A percentile compares a stretch with the other conserved stretches of the same genome.
phyloP scores from a whole-genome alignment of 2,888 invertebrate genomes.

The Notocelia uddmanniana region DNA sequence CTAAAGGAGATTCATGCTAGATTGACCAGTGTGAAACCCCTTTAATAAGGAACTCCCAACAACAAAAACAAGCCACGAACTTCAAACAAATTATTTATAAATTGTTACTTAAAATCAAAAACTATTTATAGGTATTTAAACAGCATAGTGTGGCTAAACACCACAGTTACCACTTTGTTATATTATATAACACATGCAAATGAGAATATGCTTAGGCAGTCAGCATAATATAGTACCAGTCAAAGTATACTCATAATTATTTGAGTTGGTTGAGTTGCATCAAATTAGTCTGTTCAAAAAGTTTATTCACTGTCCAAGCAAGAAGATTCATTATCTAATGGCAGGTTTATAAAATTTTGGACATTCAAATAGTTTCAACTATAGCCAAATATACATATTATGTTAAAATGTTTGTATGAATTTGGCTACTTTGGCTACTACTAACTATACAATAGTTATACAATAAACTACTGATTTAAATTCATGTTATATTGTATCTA shows the following conservation, averaged over 20 bases:
- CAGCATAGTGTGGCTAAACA: no score
- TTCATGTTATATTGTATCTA: slow-evolving; percentile 44
- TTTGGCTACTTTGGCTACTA: no score
- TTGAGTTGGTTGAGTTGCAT: no score
- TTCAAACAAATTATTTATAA: slow-evolving; percentile 36
- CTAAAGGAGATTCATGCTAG: neutral
- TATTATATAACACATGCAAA: neutral
- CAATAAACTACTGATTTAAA: slow-evolving; percentile 43
- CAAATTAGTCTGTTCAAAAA: no score
- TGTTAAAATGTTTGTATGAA: no score
- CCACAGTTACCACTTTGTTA: slow-evolving; percentile 20
- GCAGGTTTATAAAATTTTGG: no score
- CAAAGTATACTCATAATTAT: no score
- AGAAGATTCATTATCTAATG: no score
- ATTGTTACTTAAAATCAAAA: slow-evolving; percentile 30
- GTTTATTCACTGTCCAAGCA: no score
- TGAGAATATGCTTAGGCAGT: slow-evolving; percentile 45
- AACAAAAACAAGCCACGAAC: slow-evolving; percentile 20
- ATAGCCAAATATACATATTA: no score
- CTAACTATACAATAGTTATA: neutral
- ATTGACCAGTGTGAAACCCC: neutral
- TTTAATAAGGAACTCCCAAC: slow-evolving; percentile 9
- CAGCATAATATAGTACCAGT: no score
- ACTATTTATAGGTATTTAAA: slow-evolving; percentile 22
- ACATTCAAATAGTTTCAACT: no score